phyloP scores from a whole-genome alignment of 2,797 vertebrate species.

The Pseudopleuronectes americanus region DNA sequence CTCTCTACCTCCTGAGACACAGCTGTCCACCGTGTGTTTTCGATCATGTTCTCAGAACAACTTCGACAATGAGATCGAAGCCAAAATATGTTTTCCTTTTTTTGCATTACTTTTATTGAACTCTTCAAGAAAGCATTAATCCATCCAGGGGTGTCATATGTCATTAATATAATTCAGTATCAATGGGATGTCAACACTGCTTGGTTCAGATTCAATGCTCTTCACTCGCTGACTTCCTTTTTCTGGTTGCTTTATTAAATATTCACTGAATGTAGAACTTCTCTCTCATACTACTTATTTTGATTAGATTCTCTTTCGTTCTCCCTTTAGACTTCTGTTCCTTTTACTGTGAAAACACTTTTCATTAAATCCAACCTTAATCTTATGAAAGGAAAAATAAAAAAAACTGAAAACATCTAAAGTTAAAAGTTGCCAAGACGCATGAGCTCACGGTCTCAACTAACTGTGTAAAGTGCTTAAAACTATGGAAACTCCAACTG shows the following conservation, averaged over 20 bases:
- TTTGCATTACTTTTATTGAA: neutral
- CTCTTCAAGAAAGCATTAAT: neutral
- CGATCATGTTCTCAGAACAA: too few relatives aligned
- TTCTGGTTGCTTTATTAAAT: constrained; percentile 14
- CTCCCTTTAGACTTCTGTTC: neutral
- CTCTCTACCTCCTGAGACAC: too few relatives aligned
- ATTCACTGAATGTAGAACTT: constrained; percentile 4
- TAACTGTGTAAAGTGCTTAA: constrained; percentile 35
- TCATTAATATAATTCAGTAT: neutral
- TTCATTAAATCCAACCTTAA: constrained; percentile 6
- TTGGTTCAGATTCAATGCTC: neutral
- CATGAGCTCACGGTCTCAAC: constrained; percentile 30
- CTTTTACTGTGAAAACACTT: constrained; percentile 13
- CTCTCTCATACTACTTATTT: neutral
- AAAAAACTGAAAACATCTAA: constrained; percentile 22
- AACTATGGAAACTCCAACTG: constrained; percentile 10
- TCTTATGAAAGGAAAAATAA: constrained; percentile 22
- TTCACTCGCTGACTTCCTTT: neutral
- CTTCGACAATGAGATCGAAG: neutral
- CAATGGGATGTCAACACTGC: neutral
- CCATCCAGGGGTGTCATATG: constrained; percentile 3
- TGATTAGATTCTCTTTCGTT: neutral
- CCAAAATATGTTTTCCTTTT: neutral
- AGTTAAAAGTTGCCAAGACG: constrained; percentile 28
- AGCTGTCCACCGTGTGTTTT: too few relatives aligned